phyloP scores from a whole-genome alignment of 2,113 vertebrate species.

The Excalfactoria chinensis region DNA sequence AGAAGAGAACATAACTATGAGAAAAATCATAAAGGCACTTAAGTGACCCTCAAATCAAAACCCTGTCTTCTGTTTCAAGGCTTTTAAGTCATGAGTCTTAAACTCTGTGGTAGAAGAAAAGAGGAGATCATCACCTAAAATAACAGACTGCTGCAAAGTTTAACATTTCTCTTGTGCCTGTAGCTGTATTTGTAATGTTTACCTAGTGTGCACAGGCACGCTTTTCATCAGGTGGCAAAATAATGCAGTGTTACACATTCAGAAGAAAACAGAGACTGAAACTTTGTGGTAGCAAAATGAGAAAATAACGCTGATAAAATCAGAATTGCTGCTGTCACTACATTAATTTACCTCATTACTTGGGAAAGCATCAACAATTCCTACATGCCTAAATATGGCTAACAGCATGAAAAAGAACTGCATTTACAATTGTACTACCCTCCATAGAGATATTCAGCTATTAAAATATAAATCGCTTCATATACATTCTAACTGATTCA shows the following conservation, averaged over 20 bases:
- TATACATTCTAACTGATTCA: neutral
- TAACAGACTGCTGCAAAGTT: neutral
- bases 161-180: neutral
- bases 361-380: neutral
- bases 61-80: neutral
- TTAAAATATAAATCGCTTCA: neutral
- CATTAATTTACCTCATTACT: neutral
- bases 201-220: neutral
- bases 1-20: neutral
- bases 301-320: neutral
- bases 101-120: neutral
- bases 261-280: neutral
- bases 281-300: neutral
- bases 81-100: neutral
- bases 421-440: neutral
- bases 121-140: neutral
- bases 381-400: neutral
- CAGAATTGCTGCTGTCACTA: neutral
- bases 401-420: neutral
- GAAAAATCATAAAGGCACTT: neutral
- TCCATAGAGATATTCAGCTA: neutral
- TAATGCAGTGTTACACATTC: fast-evolving
- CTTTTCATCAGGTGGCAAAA: neutral
- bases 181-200: neutral
- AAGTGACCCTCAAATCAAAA: neutral